Evolutionary conservation across 2,888 invertebrate genomes (phyloP), one percentile per base, ranked within the genome.

Genomic region (Lepidonotus clava): DNA sequence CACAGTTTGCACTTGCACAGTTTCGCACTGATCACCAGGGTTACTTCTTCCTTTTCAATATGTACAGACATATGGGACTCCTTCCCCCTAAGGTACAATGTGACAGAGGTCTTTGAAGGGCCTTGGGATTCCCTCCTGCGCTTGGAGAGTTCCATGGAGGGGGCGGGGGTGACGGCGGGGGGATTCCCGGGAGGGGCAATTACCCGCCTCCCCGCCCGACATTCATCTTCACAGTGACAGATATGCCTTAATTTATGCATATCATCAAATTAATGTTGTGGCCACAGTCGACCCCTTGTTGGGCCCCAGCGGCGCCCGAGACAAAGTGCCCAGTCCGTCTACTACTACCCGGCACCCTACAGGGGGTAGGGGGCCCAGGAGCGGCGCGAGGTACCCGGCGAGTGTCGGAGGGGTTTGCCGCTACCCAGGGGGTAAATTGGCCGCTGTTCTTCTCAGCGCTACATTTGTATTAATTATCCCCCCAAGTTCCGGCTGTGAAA

Each of bases 351-450:
- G n/a, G n/a, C n/a, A n/a, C n/a, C n/a, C n/a, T n/a, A n/a, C n/a
- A n/a, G n/a, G n/a, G n/a, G n/a, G n/a, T n/a, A n/a, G n/a, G n/a
- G n/a, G n/a, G n/a, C n/a, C n/a, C n/a, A n/a, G n/a, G n/a, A n/a
- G n/a, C n/a, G n/a, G n/a, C n/a, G n/a, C 32, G 32, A 14, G 32
- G 28, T 24, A 32, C 66, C 32, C 14, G 71, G 71, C 21, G 21
- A 46, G 80, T n/a, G 28, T 41, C n/a, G 80, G 18, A 38, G 14
- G 36, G 38, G 46, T 24, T 24, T 80, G 18, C 46, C 28, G 21
- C 80, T 46, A 46, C 80, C 80, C 80, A 80, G 80, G 80, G 80
- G 80, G 80, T 80, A 80, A 51, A 80, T 80, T 80, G 80, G 80
- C 41, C 34, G 6, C 24, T 80, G 46, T 51, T 51, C 80, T 32